Percentiles rank a stretch among this genome's conserved stretches.
Evolutionary conservation across 2,113 vertebrate species (phyloP).

Genomic region (Paramisgurnus dabryanus): DNA sequence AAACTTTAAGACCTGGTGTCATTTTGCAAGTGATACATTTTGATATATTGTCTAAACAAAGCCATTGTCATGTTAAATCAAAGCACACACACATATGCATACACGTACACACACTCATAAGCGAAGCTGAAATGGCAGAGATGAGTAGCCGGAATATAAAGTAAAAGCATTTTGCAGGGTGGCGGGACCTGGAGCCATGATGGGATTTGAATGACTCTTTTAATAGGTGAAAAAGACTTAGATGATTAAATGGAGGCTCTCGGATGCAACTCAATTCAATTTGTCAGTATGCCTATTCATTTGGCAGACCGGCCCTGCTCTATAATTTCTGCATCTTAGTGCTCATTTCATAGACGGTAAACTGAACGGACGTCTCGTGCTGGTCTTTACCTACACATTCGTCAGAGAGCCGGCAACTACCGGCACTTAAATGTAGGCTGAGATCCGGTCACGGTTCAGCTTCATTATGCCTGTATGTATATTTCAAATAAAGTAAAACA

Average conservation of each 20-base stretch:
- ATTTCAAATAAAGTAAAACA: conserved; percentile 63
- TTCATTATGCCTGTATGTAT: conserved; percentile 59
- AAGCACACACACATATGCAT: conserved; percentile 2
- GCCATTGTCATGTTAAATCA: conserved; percentile 43
- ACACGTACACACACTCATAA: conserved; percentile 15
- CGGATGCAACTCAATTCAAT: conserved; percentile 60
- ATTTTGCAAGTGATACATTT: background rate
- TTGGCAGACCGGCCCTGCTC: conserved; percentile 36
- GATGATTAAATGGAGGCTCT: conserved; percentile 55
- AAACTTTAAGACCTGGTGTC: no score
- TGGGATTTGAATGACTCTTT: conserved; percentile 55
- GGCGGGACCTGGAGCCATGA: conserved; percentile 35
- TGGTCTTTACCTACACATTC: conserved; percentile 58
- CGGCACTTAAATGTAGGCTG: conserved; percentile 49
- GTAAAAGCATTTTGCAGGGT: conserved; percentile 11
- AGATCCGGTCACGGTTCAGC: conserved; percentile 47
- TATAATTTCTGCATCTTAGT: conserved; percentile 59
- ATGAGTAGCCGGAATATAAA: conserved; percentile 37
- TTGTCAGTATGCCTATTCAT: conserved; percentile 64
- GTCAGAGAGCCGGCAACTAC: conserved; percentile 47
- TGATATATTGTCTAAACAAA: no score
- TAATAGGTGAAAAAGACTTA: conserved; percentile 59
- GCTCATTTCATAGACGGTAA: conserved; percentile 43
- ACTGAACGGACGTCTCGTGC: conserved; percentile 48
- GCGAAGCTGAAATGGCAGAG: conserved; percentile 45